Percentiles rank a stretch among this genome's conserved stretches.
Evolutionary conservation across 1,140 invertebrate genomes (phyloP).

Genomic region (Brachionus sp.): DNA sequence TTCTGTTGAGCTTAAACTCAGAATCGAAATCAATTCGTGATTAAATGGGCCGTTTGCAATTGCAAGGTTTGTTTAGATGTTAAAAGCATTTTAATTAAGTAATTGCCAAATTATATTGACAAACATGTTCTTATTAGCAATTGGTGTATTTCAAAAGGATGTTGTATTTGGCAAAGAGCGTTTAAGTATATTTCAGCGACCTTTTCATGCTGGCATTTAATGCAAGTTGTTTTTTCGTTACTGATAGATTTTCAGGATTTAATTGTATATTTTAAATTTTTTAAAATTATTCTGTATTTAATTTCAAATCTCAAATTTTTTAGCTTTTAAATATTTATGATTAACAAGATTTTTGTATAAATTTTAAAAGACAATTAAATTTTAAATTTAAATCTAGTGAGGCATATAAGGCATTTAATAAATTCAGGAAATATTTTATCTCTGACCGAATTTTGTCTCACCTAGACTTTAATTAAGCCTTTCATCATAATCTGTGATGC

Average conservation of each 20-base stretch:
- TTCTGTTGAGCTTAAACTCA: background rate
- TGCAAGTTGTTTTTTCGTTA: background rate
- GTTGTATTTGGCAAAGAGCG: background rate
- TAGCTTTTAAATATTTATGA: background rate
- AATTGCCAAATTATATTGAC: conserved; percentile 1
- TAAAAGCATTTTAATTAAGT: background rate
- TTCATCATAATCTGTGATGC: too few relatives aligned
- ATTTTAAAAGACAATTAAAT: too few relatives aligned
- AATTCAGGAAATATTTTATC: too few relatives aligned
- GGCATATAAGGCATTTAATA: too few relatives aligned
- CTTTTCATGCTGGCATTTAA: background rate
- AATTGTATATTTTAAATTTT: background rate
- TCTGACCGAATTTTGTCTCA: too few relatives aligned
- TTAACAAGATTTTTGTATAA: too few relatives aligned
- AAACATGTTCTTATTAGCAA: background rate
- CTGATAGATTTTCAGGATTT: background rate
- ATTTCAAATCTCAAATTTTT: background rate
- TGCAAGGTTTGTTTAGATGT: background rate
- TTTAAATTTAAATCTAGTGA: too few relatives aligned
- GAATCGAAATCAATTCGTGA: background rate
- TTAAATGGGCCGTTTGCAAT: conserved; percentile 10
- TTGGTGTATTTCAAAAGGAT: background rate
- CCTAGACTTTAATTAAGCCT: too few relatives aligned
- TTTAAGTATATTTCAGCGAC: conserved; percentile 9
- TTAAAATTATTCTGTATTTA: background rate